Base-by-base conservation (phyloP, 2,888 invertebrate genomes). In the Synergus itoensis region DNA sequence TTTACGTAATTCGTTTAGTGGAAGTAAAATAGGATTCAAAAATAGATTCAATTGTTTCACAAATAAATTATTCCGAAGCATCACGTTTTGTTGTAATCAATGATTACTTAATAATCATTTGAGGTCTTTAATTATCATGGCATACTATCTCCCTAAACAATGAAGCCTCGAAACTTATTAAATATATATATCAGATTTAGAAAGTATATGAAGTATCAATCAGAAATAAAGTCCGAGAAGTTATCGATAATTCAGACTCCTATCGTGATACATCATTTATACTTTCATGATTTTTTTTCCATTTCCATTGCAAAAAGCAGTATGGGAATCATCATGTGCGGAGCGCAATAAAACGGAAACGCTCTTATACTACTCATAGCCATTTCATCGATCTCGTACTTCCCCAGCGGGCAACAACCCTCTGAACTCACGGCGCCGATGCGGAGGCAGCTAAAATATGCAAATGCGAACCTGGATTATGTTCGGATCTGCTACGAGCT, bases 301-400 rank as follows among this genome's bases (percentile, higher is more conserved):
- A 48, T 3, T 5, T 48, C 48, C 4, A 3, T 57, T 57, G 18
- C 9, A 8, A 57, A 57, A 57, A 18, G 9, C 79, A 53, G 78
- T 79, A 82, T 83, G 82, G 79, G 82, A 82, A 81, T 79, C 83
- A 81, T 81, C 81, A 83, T 77, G 82, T 83, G 82, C 75, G 77
- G 81, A 75, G 79, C 84, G 86, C 86, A 86, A 87, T 83, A 85
- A 87, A 87, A 88, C 84, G 86, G 84, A 86, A 88, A 86, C 79
- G 86, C 88, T 88, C 88, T 89, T 84, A 86, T 87, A 84, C 86
- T 85, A 82, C 83, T 82, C 85, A 84, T 87, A 85, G 48, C 48
- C 48, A 12, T 57, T 84, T 80, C 86, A 85, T 85, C 85, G 85
- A 86, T 87, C 86, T 83, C 83, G 81, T 82, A 80, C 79, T 77